A percentile compares a stretch with the other conserved stretches of the same genome.
phyloP scores from a whole-genome alignment of 2,113 vertebrate species.

The Centropristis striata region DNA sequence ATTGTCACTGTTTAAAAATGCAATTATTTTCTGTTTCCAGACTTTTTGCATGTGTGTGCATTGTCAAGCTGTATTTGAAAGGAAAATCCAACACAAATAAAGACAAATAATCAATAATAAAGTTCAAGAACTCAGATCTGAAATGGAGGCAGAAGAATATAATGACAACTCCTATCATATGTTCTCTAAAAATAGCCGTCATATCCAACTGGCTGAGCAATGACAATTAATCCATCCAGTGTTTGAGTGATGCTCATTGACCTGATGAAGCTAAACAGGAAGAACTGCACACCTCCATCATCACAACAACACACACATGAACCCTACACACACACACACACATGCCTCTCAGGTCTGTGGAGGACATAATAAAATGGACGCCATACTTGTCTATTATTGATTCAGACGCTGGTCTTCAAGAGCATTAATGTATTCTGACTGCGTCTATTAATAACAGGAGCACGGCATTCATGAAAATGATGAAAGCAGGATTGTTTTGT shows the following conservation, averaged over 20 bases:
- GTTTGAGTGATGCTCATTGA: conserved; percentile 57
- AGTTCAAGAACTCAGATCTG: neutral
- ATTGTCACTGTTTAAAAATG: neutral
- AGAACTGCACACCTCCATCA: conserved; percentile 19
- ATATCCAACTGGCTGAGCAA: conserved; percentile 57
- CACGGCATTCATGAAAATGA: neutral
- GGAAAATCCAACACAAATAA: too few species aligned
- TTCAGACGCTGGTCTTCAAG: neutral
- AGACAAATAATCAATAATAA: neutral
- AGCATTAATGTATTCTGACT: conserved; percentile 13
- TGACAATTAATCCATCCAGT: conserved; percentile 63
- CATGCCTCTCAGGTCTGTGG: neutral
- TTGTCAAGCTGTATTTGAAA: too few species aligned
- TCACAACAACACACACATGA: neutral
- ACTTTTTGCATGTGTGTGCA: too few species aligned
- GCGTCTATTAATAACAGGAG: conserved; percentile 30
- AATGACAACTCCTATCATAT: conserved; percentile 25
- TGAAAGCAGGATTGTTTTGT: conserved; percentile 9
- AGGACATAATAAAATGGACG: conserved; percentile 24
- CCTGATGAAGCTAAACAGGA: conserved; percentile 38
- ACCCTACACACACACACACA: too few species aligned
- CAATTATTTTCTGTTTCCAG: neutral
- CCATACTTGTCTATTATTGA: conserved; percentile 28
- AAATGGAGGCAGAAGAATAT: neutral
- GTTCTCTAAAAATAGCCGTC: conserved; percentile 60